Conservation (phyloP, 2,888 invertebrate genomes). For the Zonitis immaculata region DNA sequence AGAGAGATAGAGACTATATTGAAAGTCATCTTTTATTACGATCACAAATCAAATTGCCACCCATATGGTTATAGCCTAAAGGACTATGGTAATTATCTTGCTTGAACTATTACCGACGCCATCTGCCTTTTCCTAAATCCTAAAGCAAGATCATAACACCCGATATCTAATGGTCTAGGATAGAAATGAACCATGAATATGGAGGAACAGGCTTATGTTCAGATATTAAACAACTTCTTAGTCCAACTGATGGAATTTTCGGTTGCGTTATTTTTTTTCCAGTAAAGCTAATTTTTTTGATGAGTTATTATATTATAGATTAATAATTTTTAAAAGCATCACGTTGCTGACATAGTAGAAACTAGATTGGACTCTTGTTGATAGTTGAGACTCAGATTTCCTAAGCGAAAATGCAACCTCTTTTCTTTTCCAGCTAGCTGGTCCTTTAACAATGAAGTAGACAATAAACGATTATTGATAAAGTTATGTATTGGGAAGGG, state of each 20-base stretch:
- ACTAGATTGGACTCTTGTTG: too few species aligned
- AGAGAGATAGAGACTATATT: not conserved
- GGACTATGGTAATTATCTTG: conserved; percentile 14
- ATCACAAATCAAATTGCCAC: conserved; percentile 15
- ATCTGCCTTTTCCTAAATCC: conserved; percentile 9
- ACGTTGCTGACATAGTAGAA: too few species aligned
- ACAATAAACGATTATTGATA: not conserved
- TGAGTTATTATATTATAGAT: too few species aligned
- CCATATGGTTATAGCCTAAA: conserved; percentile 11
- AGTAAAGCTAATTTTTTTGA: too few species aligned
- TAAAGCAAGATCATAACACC: not conserved
- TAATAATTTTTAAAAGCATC: too few species aligned
- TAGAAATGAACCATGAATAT: not conserved
- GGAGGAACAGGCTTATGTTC: not conserved
- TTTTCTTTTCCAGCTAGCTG: too few species aligned
- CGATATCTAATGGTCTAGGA: not conserved
- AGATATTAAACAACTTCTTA: not conserved
- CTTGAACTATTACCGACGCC: conserved; percentile 9
- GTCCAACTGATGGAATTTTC: not conserved
- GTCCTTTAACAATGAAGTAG: not conserved
- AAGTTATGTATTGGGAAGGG: not conserved
- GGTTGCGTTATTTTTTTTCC: not conserved
- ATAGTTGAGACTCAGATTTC: too few species aligned
- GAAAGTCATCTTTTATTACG: conserved; percentile 13
- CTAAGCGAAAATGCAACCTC: too few species aligned